Evolutionary conservation across 2,797 vertebrate species (phyloP), one percentile per base, ranked within the genome.

Genomic region (Columba guinea): DNA sequence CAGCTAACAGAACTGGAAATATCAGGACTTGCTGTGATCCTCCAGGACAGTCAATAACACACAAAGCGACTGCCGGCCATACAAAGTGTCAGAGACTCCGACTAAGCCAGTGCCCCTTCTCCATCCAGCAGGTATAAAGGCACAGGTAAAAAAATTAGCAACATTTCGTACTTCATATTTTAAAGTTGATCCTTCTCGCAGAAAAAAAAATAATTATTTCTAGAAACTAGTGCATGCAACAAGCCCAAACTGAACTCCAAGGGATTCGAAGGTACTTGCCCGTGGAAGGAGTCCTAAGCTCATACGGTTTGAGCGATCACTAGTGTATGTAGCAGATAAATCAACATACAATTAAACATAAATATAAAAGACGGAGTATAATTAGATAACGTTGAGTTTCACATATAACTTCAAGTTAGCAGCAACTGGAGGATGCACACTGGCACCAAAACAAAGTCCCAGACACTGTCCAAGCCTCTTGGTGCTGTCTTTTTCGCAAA

Each of bases 1-100:
- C 13, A 75, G 27, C 64, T 77, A 82, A 58, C 2, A 22, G 11
- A 48, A 23, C 10, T 65, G 51, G 51, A 24, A 76, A 23, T 11
- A 34, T 4, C 60, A 70, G 83, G 41, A 68, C 13, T 41, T 39
- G 3, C 22, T 53, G 5, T 0, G 34, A 35, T 3, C 10, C 52
- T 56, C 12, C 70, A 34, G 27, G 44, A 21, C 2, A 0, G 53
- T 7, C 52, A 65, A 26, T 6, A 51, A 8, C 23, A 32, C 28
- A 19, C 11, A 32, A 62, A 2, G 6, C 0, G 7, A 21, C 46
- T 49, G 32, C 1, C 19, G 49, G 34, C 68, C 5, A 0, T 2
- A 17, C 34, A 82, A 41, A 39, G 62, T 34, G 26, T 1, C 26
- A 23, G 32, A 81, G 26, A 30, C 23, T 23, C 7, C 0, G 23